Percentiles rank a stretch among this genome's conserved stretches.
phyloP scores from a whole-genome alignment of 2,888 invertebrate species.

The Spialia ferax region DNA sequence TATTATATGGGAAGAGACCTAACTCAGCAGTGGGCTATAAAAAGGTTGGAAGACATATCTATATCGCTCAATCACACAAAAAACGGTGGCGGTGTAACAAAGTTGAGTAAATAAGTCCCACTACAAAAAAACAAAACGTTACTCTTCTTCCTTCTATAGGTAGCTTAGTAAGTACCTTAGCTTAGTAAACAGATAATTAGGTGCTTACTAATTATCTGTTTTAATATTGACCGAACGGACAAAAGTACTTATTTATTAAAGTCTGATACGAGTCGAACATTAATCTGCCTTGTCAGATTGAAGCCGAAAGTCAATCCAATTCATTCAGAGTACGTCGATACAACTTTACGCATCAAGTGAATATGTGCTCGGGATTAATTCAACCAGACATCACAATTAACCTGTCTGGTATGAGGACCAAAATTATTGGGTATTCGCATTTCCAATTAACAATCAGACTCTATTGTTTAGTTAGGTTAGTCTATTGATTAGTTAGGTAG shows the following conservation, averaged over 20 bases:
- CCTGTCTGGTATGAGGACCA: neutral
- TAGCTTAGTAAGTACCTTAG: too few species aligned
- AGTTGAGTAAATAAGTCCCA: too few species aligned
- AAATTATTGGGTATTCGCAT: conserved; percentile 8
- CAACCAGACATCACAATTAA: conserved; percentile 50
- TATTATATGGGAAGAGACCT: too few species aligned
- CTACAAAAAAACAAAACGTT: neutral
- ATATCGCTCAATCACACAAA: too few species aligned
- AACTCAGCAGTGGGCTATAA: too few species aligned
- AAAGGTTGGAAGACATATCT: too few species aligned
- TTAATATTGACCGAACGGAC: conserved; percentile 32
- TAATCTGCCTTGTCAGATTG: conserved; percentile 36
- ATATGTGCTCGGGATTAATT: conserved; percentile 47
- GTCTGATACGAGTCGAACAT: conserved; percentile 27
- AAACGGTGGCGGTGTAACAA: too few species aligned
- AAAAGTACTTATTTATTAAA: conserved; percentile 39
- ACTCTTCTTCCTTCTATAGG: neutral
- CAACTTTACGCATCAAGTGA: conserved; percentile 31
- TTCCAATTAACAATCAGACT: neutral
- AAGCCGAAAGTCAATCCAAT: conserved; percentile 39
- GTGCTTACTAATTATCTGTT: conserved; percentile 28
- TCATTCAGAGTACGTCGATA: conserved; percentile 30
- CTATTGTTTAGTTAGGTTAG: neutral
- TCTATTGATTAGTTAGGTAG: neutral
- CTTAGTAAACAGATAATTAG: too few species aligned